Conservation (phyloP, 2,113 vertebrate genomes). For the Pachycephala philippinensis region DNA sequence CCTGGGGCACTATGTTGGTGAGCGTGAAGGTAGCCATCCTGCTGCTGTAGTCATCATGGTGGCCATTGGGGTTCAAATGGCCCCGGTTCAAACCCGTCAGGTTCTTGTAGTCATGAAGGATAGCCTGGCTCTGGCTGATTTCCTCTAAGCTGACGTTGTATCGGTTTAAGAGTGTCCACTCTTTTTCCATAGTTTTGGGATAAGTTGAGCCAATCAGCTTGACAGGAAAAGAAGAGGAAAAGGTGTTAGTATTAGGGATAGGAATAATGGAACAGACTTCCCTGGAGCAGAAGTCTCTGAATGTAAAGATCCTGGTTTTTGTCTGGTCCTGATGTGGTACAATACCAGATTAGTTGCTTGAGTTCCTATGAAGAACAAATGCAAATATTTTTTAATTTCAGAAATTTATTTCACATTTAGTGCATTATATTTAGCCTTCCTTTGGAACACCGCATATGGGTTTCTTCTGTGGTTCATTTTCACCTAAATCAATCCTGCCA, state of each 20-base stretch:
- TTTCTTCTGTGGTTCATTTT: neutral
- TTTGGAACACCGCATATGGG: neutral
- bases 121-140: conserved; percentile 18
- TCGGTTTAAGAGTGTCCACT: neutral
- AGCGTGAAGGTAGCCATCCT: conserved; percentile 76
- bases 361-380: neutral
- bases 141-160: neutral
- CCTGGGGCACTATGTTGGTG: conserved; percentile 78
- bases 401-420: neutral
- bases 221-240: neutral
- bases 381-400: neutral
- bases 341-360: neutral
- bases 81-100: conserved; percentile 55
- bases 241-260: neutral
- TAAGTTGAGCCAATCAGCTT: neutral
- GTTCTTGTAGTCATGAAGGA: conserved; percentile 48
- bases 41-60: conserved; percentile 65
- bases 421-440: neutral
- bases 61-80: conserved; percentile 75
- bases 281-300: neutral
- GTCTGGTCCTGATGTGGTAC: neutral
- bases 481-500: neutral
- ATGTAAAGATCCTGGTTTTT: neutral
- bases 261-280: neutral
- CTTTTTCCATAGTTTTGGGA: conserved; percentile 28